Evolutionary conservation across 1,140 invertebrate genomes (phyloP).

Genomic region (Trachymyrmex cornetzi): DNA sequence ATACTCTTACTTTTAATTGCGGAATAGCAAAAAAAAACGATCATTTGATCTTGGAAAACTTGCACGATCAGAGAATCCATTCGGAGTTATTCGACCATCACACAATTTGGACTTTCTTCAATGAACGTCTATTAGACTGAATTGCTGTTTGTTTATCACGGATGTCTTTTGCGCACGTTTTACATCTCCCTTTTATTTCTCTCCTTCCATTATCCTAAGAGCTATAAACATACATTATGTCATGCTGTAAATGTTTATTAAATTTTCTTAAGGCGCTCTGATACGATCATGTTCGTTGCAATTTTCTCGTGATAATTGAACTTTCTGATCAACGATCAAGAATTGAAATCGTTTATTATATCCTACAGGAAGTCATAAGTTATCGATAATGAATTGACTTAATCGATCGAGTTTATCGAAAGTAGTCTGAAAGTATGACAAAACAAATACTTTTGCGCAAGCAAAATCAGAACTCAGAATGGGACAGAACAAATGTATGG

Average conservation of each 20-base stretch:
- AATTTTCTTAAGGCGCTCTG: conserved; percentile 52
- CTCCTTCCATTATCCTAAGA: too few species aligned
- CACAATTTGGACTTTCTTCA: conserved; percentile 27
- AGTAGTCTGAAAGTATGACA: conserved; percentile 56
- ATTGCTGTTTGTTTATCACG: conserved; percentile 36
- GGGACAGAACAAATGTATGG: conserved; percentile 17
- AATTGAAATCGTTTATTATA: conserved; percentile 61
- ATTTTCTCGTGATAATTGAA: not conserved
- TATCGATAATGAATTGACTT: conserved; percentile 41
- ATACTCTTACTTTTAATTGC: conserved; percentile 76
- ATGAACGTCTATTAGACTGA: conserved; percentile 8
- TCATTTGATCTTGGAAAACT: conserved; percentile 34
- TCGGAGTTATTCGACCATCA: not conserved
- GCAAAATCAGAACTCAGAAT: conserved; percentile 25
- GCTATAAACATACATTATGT: not conserved
- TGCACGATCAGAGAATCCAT: not conserved
- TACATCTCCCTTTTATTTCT: too few species aligned
- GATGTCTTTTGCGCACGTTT: conserved; percentile 11
- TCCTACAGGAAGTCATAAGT: conserved; percentile 9
- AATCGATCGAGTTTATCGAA: conserved; percentile 62
- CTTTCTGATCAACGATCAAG: not conserved
- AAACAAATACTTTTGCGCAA: conserved; percentile 57
- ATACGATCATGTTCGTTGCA: conserved; percentile 48
- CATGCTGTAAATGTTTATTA: conserved; percentile 38
- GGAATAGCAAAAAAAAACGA: conserved; percentile 63